Base-by-base conservation (phyloP, 2,888 invertebrate genomes). In the Melipona beecheii region DNA sequence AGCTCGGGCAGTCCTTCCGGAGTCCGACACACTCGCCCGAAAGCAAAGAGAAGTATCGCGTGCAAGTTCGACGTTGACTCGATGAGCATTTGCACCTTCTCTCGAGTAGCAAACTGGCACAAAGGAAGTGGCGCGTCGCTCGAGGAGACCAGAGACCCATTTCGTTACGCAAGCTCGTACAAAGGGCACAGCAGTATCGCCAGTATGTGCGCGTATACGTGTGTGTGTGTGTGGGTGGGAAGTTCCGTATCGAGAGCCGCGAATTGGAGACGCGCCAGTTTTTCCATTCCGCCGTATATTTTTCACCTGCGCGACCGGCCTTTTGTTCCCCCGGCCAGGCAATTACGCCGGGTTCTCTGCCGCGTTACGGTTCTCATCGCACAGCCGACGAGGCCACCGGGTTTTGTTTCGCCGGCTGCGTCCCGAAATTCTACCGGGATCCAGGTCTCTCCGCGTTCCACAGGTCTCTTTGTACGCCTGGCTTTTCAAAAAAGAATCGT, bases 261-360 rank as follows among this genome's bases (percentile, higher is more conserved):
- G 86, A 87, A 89, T 90, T 84, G 89, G 84, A 81, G 78, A 71
- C 74, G 76, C 77, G 83, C 87, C 89, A 87, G 75, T 84, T 89
- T 86, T 90, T 89, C 87, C 87, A 81, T 87, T 86, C 81, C 74
- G 64, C 24, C 75, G 73, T 83, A 70, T 78, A 84, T 88, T 87
- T 84, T 89, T 90, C 81, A 86, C 82, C 83, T 79, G 78, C 70
- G 72, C 78, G 75, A 69, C 78, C 69, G 58, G 69, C 54, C 70
- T 85, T 79, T 86, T 86, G 84, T 87, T 90, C 76, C 43, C 74
- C 74, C 50, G 31, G 78, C 65, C 68, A 64, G 80, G 83, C 87
- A 83, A 86, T 77, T 83, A 83, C 85, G 72, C 60, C 68, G 58
- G 36, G 65, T 19, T 19, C 65, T 71, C 69, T 78, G 73, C 50